These are phyloP conservation scores for Halcyon badia DNA, from an alignment of 2,797 vertebrate genomes.

Conservation along the genomic window DNA sequence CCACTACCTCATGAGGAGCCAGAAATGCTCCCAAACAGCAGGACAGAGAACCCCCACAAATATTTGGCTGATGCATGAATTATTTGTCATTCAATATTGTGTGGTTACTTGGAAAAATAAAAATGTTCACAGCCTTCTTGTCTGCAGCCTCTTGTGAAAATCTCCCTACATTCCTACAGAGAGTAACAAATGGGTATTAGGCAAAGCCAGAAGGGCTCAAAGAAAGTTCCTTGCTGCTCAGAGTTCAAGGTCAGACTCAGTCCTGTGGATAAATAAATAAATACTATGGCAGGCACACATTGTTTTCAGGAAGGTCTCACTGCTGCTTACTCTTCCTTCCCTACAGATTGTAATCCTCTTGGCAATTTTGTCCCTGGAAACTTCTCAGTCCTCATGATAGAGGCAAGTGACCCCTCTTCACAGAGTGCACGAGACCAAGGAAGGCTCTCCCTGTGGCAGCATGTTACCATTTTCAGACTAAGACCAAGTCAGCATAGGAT, in stretches of 20 bases:
- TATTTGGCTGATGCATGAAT: constrained; percentile 84
- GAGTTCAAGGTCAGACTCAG: background rate
- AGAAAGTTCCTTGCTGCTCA: background rate
- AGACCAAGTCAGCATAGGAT: background rate
- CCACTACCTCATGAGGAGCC: background rate
- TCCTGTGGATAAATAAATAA: background rate
- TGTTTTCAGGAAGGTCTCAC: background rate
- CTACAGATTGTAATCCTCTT: background rate
- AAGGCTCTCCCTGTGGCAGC: background rate
- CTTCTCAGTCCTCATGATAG: background rate
- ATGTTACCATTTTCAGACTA: background rate
- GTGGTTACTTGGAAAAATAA: constrained; percentile 82
- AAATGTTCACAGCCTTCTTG: constrained; percentile 67
- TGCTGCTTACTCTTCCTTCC: background rate
- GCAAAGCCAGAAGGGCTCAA: background rate
- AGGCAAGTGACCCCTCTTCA: background rate
- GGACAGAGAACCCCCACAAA: background rate
- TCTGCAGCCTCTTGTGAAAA: background rate
- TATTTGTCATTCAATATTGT: constrained; percentile 85
- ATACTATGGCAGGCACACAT: background rate
- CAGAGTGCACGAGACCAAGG: fast-evolving
- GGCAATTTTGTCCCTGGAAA: constrained; percentile 1
- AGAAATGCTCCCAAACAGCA: background rate
- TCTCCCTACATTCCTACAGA: background rate
- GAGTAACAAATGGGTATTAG: background rate